Conservation (phyloP, 2,888 invertebrate genomes). For the Ophioninae sp. region DNA sequence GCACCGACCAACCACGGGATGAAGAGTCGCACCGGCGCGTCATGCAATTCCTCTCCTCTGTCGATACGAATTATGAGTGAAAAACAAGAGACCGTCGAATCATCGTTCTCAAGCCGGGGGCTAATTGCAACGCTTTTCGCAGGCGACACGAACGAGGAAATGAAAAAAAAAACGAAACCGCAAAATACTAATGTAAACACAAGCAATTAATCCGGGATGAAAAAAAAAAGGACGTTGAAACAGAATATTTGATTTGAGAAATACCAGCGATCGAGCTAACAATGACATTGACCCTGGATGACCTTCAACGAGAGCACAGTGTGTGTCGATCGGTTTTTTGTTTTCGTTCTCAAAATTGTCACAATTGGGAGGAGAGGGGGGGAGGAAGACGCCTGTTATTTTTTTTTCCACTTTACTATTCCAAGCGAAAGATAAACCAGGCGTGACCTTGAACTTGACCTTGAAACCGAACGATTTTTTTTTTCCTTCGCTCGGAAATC, state of each 20-base stretch:
- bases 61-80: constrained; percentile 45
- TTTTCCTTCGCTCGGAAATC: background rate
- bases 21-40: constrained; percentile 5
- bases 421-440: background rate
- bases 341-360: background rate
- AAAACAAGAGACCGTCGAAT: constrained; percentile 38
- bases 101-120: background rate
- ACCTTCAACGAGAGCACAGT: constrained; percentile 1
- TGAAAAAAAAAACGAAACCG: background rate
- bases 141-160: constrained; percentile 9
- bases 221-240: background rate
- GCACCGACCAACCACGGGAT: constrained; percentile 21
- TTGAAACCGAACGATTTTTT: constrained; percentile 25
- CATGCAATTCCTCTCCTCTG: constrained; percentile 44
- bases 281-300: constrained; percentile 6
- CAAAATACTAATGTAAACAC: background rate
- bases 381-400: background rate
- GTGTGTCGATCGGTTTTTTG: constrained; percentile 1
- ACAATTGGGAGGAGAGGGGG: background rate
- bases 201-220: background rate
- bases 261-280: background rate
- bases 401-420: background rate
- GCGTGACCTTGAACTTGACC: constrained; percentile 23
- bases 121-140: constrained; percentile 37
- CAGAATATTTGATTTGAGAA: background rate